phyloP scores from a whole-genome alignment of 2,888 invertebrate species.

The Atrina japonica region DNA sequence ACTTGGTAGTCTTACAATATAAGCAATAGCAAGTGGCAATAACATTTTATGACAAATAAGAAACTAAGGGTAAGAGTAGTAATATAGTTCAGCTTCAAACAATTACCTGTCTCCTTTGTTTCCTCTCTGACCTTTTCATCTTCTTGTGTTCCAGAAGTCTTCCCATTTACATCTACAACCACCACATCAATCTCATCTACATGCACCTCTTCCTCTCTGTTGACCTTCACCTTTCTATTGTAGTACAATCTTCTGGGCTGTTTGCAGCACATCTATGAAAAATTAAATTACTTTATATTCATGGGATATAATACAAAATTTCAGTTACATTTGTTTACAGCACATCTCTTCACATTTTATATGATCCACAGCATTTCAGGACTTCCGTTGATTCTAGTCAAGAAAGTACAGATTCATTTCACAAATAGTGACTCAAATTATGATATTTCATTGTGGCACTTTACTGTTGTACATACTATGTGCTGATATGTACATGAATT shows the following conservation, averaged over 20 bases:
- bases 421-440: too few species aligned
- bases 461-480: too few species aligned
- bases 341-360: neutral
- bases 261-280: constrained; percentile 1
- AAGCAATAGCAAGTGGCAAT: too few species aligned
- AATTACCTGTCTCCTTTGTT: neutral
- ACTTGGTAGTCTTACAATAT: too few species aligned
- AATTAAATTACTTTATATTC: neutral
- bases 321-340: neutral
- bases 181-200: neutral
- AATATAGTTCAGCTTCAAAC: neutral
- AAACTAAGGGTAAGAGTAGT: too few species aligned
- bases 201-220: neutral
- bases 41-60: too few species aligned
- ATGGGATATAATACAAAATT: neutral
- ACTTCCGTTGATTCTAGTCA: too few species aligned
- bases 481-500: too few species aligned
- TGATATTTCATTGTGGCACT: too few species aligned
- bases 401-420: too few species aligned
- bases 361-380: too few species aligned
- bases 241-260: neutral
- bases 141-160: neutral
- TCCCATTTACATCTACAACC: neutral
- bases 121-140: neutral
- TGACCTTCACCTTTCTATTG: neutral